These are phyloP conservation scores for Acanthopleura granulata DNA, from an alignment of 2,888 invertebrate species.

Conservation along the genomic window DNA sequence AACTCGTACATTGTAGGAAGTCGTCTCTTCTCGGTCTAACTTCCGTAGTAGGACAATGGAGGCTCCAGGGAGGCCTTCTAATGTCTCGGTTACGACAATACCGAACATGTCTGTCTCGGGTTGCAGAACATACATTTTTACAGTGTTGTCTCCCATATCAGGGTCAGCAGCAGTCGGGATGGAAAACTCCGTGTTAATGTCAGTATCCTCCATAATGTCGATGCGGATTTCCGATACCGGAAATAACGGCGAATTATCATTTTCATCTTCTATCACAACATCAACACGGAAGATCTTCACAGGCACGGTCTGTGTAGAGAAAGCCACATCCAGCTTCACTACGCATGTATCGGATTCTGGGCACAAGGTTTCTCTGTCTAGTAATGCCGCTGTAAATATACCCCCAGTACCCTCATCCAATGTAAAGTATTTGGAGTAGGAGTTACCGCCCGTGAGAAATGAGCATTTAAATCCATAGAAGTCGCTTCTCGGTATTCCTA, in stretches of 20 bases:
- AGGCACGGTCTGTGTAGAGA: conserved; percentile 32
- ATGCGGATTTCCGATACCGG: conserved; percentile 29
- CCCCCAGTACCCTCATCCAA: conserved; percentile 47
- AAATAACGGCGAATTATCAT: conserved; percentile 56
- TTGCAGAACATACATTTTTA: conserved; percentile 40
- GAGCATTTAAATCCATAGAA: not conserved
- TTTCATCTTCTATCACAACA: conserved; percentile 46
- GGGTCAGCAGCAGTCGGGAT: conserved; percentile 44
- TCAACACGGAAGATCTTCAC: conserved; percentile 45
- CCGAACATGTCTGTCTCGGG: conserved; percentile 40
- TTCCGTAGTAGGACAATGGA: conserved; percentile 27
- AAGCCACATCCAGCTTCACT: conserved; percentile 47
- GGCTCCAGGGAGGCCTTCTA: conserved; percentile 46
- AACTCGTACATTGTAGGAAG: conserved; percentile 27
- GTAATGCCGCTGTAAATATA: conserved; percentile 39
- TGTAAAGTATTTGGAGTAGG: conserved; percentile 37
- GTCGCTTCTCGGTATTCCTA: not conserved
- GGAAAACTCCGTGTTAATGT: conserved; percentile 35
- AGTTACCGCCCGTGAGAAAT: conserved; percentile 32
- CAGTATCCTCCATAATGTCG: conserved; percentile 43
- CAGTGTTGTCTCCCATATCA: conserved; percentile 42
- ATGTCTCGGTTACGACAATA: conserved; percentile 33
- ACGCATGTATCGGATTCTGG: conserved; percentile 34
- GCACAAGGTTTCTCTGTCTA: conserved; percentile 55
- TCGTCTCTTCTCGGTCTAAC: conserved; percentile 31